These are phyloP conservation scores for Epinephelus awoara DNA, from an alignment of 2,797 vertebrate species.

Conservation along the genomic window DNA sequence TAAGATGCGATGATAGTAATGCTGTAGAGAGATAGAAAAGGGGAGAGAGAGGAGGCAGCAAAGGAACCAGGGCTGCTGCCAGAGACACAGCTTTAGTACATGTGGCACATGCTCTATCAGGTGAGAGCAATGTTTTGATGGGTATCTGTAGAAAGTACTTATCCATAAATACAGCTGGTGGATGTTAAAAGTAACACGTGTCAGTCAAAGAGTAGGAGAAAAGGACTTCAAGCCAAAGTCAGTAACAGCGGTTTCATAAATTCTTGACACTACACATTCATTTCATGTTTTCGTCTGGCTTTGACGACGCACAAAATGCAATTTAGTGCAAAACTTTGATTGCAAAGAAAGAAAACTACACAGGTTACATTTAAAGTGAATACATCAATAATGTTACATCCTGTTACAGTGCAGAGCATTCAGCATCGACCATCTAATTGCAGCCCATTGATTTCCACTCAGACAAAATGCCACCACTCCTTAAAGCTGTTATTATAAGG, in stretches of 20 bases:
- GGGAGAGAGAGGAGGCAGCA: too few species aligned
- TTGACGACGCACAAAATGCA: background rate
- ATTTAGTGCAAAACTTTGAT: constrained; percentile 8
- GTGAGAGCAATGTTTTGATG: background rate
- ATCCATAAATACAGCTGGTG: background rate
- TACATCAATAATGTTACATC: constrained; percentile 47
- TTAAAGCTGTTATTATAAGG: constrained; percentile 45
- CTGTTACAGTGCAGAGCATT: constrained; percentile 36
- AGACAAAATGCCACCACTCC: constrained; percentile 61
- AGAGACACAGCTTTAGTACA: too few species aligned
- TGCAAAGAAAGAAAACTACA: background rate
- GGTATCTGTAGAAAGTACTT: background rate
- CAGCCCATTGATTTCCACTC: constrained; percentile 72
- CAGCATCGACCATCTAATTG: constrained; percentile 60
- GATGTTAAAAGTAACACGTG: background rate
- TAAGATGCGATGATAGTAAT: too few species aligned
- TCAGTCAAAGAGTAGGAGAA: background rate
- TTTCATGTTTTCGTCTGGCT: background rate
- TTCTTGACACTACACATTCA: background rate
- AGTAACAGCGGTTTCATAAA: background rate
- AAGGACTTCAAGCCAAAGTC: background rate
- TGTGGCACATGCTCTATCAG: too few species aligned
- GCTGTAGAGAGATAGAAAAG: too few species aligned
- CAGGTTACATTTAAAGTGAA: constrained; percentile 39
- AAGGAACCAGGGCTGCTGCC: too few species aligned